Evolutionary conservation across 2,888 invertebrate species (phyloP), one percentile per base, ranked within the genome.

Genomic region (Arrhopalites spinosus): DNA sequence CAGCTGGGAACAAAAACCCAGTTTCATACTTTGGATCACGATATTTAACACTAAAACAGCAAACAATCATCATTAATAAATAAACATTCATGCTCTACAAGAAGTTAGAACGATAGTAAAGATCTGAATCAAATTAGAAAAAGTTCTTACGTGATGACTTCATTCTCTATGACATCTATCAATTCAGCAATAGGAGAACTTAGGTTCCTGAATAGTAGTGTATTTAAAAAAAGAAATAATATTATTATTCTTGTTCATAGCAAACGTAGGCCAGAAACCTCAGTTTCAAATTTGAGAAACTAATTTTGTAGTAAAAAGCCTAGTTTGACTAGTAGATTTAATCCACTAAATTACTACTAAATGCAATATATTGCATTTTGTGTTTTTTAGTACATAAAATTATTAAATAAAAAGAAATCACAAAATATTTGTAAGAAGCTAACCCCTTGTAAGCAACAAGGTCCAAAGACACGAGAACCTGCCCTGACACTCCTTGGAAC

Each of bases 401-500:
- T 67, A 79, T 75, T 76, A 81, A n/a, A 82, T 81, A 2, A 11
- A 25, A 61, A 3, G 25, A 27, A 23, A 61, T 11, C 25, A 61
- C 59, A 61, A 20, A 61, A 8, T 36, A 3, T 7, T 36, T 7
- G 36, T 83, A 81, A 20, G 68, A 76, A 78, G 84, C 89, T 87
- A 84, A 91, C 91, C 91, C 93, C 66, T 90, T 90, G 61, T 89
- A 86, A 11, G 86, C 84, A 56, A 94, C 90, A 84, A 90, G 90
- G 83, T 92, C 91, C 0, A 90, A 89, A 29, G 95, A 90, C 29
- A 91, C 85, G 84, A 93, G 87, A 73, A 96, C 90, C 2, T 89
- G 90, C 0, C 97, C 98, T 69, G 91, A 88, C 89, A 97, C 92
- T 0, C 97, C 97, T 75, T 94, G 90, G 80, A 92, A 89, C 36